Percentiles rank a stretch among this genome's conserved stretches.
phyloP scores from a whole-genome alignment of 92 coral and sea anemone genomes.

The Hydrozoanthus gracilis region DNA sequence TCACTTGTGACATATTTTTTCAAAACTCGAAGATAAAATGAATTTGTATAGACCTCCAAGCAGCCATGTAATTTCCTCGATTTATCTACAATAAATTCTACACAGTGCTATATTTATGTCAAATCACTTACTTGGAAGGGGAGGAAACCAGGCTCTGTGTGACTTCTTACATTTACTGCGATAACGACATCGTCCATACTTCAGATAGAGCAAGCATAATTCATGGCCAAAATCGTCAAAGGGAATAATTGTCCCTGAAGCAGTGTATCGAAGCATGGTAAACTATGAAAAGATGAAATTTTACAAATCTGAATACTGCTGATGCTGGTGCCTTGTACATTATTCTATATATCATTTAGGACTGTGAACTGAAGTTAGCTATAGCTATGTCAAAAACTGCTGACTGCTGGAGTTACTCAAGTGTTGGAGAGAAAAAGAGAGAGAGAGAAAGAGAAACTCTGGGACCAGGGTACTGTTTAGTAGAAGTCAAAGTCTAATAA shows the following conservation, averaged over 20 bases:
- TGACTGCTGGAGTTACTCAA: too few species aligned
- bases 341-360: too few species aligned
- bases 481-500: too few species aligned
- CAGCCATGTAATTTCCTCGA: neutral
- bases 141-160: conserved; percentile 75
- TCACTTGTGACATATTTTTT: too few species aligned
- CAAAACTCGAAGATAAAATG: too few species aligned
- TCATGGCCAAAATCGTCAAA: conserved; percentile 70
- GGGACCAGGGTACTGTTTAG: too few species aligned
- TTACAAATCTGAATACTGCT: neutral
- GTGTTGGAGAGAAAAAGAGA: too few species aligned
- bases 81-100: neutral
- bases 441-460: too few species aligned
- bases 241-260: conserved; percentile 68
- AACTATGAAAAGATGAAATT: conserved; percentile 2
- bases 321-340: too few species aligned
- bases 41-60: too few species aligned
- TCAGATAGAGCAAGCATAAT: conserved; percentile 77
- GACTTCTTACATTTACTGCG: conserved; percentile 77
- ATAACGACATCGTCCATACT: conserved; percentile 85
- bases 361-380: too few species aligned
- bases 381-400: too few species aligned
- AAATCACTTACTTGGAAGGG: conserved; percentile 67
- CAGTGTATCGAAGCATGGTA: conserved; percentile 55
- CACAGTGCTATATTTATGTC: neutral